Percentiles rank a stretch among this genome's conserved stretches.
Evolutionary conservation across 2,797 vertebrate species (phyloP).

Genomic region (Acipenser transmontanus): DNA sequence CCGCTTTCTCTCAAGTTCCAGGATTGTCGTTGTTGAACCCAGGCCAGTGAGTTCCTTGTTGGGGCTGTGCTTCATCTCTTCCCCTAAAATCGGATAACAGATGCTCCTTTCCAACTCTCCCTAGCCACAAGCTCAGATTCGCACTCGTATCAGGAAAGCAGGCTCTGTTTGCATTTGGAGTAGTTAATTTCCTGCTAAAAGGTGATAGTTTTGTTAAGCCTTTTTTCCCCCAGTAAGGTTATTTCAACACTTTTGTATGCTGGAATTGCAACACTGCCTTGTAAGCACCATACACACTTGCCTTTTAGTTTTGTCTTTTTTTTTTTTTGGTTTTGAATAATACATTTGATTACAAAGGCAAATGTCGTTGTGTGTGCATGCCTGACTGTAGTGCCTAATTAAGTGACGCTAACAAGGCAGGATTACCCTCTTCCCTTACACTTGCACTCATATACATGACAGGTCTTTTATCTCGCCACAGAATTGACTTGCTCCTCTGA

Average conservation of each 20-base stretch:
- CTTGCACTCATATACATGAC: slow-evolving; percentile 54
- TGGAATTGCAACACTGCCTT: slow-evolving; percentile 34
- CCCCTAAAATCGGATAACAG: no score
- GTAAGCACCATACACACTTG: slow-evolving; percentile 21
- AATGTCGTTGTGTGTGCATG: slow-evolving; percentile 45
- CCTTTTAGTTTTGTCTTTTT: slow-evolving; percentile 41
- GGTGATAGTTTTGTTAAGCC: slow-evolving; percentile 11
- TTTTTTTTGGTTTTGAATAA: slow-evolving; percentile 58
- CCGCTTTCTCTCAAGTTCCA: no score
- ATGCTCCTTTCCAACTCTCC: no score
- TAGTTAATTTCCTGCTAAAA: slow-evolving; percentile 19
- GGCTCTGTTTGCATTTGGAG: slow-evolving; percentile 26
- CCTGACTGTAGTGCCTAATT: slow-evolving; percentile 70
- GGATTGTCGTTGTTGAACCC: no score
- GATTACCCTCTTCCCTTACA: slow-evolving; percentile 61
- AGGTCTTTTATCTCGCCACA: slow-evolving; percentile 67
- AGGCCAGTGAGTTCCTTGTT: no score
- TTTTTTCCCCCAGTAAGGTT: slow-evolving; percentile 25
- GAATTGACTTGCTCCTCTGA: slow-evolving; percentile 65
- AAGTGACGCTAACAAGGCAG: slow-evolving; percentile 68
- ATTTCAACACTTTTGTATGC: slow-evolving; percentile 35
- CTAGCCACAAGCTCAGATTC: slow-evolving; percentile 25
- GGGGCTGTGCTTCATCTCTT: no score
- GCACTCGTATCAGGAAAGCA: slow-evolving; percentile 27
- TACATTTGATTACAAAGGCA: slow-evolving; percentile 64